Conservation (phyloP, 2,888 invertebrate genomes). For the Entomobrya multifasciata region DNA sequence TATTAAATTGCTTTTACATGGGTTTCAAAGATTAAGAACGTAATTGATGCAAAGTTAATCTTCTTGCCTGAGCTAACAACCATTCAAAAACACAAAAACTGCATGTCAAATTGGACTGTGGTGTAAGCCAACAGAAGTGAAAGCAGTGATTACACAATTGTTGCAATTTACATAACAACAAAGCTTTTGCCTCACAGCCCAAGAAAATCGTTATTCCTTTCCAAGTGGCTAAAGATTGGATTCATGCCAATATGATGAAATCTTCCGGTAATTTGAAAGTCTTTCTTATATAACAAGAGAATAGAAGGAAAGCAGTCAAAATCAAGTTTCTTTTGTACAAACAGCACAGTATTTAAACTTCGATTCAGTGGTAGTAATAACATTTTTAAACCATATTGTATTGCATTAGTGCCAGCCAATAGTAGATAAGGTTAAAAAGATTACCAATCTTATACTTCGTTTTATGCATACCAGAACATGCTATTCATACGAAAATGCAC, state of each 20-base stretch:
- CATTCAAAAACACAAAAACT: no score
- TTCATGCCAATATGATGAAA: background rate
- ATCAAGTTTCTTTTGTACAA: slow-evolving; percentile 4
- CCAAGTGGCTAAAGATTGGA: background rate
- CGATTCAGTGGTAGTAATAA: background rate
- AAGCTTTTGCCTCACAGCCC: slow-evolving; percentile 27
- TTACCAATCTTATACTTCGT: no score
- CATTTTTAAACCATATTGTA: slow-evolving; percentile 24
- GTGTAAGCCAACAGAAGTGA: no score
- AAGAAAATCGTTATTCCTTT: slow-evolving; percentile 14
- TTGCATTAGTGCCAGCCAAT: slow-evolving; percentile 28
- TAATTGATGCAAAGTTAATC: background rate
- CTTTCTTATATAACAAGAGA: background rate
- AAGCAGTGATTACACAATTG: background rate
- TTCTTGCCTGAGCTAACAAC: no score
- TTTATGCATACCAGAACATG: no score
- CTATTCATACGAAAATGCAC: no score
- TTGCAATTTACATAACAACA: slow-evolving; percentile 38
- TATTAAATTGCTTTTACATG: no score
- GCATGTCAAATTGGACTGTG: no score
- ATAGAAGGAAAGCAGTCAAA: slow-evolving; percentile 39
- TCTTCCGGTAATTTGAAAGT: background rate
- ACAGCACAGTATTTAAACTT: background rate
- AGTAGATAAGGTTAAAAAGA: slow-evolving; percentile 29
- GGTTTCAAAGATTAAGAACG: no score